Conservation (phyloP, 2,888 invertebrate species). For the Acanthosepion esculentum region DNA sequence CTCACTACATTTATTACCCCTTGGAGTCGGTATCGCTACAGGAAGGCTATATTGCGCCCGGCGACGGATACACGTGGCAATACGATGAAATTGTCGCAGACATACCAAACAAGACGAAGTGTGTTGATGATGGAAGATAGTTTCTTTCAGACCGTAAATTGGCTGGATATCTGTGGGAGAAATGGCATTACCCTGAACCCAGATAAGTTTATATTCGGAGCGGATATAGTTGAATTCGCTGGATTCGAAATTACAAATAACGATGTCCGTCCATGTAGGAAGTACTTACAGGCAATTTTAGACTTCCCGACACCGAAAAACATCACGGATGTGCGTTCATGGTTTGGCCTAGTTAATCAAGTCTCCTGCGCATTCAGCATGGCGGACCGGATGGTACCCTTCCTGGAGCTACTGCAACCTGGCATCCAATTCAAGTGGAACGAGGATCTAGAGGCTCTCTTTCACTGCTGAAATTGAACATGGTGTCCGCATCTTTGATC, state of each 20-base stretch:
- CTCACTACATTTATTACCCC: no score
- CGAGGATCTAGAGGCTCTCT: constrained; percentile 50
- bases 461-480: constrained; percentile 55
- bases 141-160: background rate
- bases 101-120: background rate
- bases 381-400: background rate
- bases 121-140: constrained; percentile 51
- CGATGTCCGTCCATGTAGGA: background rate
- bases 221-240: constrained; percentile 51
- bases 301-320: constrained; percentile 57
- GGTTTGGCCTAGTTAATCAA: constrained; percentile 60
- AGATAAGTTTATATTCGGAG: background rate
- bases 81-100: background rate
- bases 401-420: constrained; percentile 25
- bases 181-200: constrained; percentile 42
- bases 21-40: constrained; percentile 53
- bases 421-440: constrained; percentile 53
- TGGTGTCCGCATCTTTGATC: constrained; percentile 55
- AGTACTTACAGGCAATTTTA: constrained; percentile 54
- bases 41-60: constrained; percentile 53
- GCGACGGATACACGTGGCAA: background rate
- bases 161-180: background rate
- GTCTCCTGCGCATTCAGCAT: background rate
- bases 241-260: constrained; percentile 53
- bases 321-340: constrained; percentile 57